phyloP scores from a whole-genome alignment of 2,888 invertebrate species.

The Macaria notata region DNA sequence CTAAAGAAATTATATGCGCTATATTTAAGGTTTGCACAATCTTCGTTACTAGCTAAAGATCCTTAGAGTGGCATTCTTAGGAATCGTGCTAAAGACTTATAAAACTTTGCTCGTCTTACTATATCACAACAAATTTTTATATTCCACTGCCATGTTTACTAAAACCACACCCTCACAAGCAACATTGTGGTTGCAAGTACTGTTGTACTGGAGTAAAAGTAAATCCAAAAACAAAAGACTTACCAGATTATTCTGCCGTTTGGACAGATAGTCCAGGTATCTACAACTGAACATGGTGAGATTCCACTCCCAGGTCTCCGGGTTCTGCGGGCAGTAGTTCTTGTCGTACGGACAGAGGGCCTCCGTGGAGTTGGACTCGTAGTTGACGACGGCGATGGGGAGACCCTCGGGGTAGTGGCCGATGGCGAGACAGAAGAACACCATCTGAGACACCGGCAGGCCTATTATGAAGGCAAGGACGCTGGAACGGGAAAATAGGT shows the following conservation, averaged over 20 bases:
- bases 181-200: too few species aligned
- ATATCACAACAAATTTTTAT: too few species aligned
- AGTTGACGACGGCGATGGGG: slow-evolving; percentile 90
- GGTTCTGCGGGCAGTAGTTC: slow-evolving; percentile 77
- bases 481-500: slow-evolving; percentile 55
- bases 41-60: too few species aligned
- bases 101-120: too few species aligned
- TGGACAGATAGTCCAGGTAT: slow-evolving; percentile 87
- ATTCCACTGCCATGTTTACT: too few species aligned
- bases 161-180: too few species aligned
- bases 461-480: slow-evolving; percentile 93
- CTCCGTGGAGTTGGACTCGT: slow-evolving; percentile 83
- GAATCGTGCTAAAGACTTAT: too few species aligned
- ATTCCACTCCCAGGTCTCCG: slow-evolving; percentile 73
- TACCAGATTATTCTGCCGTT: slow-evolving; percentile 85
- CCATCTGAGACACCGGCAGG: slow-evolving; percentile 92
- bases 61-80: too few species aligned
- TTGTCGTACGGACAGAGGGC: slow-evolving; percentile 72
- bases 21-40: too few species aligned
- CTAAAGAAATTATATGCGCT: too few species aligned
- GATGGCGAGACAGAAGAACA: slow-evolving; percentile 93
- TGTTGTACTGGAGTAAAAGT: background rate
- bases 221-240: slow-evolving; percentile 47
- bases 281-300: slow-evolving; percentile 88
- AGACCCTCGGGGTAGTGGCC: slow-evolving; percentile 92